A percentile compares a stretch with the other conserved stretches of the same genome.
Evolutionary conservation across 2,113 vertebrate species (phyloP).

Genomic region (Seriola aureovittata): DNA sequence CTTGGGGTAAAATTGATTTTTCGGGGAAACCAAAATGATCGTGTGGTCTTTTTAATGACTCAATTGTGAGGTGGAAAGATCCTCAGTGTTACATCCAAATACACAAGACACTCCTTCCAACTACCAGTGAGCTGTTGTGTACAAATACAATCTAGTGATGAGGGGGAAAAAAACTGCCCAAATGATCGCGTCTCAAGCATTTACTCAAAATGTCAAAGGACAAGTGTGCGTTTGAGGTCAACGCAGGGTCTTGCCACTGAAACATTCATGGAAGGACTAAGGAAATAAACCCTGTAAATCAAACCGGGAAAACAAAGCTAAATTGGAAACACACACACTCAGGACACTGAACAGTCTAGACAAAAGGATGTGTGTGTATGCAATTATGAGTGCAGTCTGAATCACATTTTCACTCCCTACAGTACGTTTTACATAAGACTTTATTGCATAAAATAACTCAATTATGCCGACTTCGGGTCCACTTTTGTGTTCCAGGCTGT

Average conservation of each 20-base stretch:
- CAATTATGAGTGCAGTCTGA: conserved; percentile 62
- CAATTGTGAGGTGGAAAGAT: conserved; percentile 81
- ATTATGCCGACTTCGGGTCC: conserved; percentile 72
- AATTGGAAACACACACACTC: conserved; percentile 66
- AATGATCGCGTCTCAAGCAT: conserved; percentile 53
- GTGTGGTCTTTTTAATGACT: conserved; percentile 80
- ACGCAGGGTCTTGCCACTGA: conserved; percentile 45
- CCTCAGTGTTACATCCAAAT: conserved; percentile 71
- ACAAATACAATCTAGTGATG: conserved; percentile 60
- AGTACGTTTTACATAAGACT: conserved; percentile 70
- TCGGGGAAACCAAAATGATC: conserved; percentile 77
- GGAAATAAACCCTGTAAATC: conserved; percentile 66
- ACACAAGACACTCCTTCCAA: conserved; percentile 63
- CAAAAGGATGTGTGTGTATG: conserved; percentile 67
- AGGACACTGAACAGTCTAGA: conserved; percentile 69
- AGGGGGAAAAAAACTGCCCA: background rate
- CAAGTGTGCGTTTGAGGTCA: conserved; percentile 73
- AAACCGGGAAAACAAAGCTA: conserved; percentile 67
- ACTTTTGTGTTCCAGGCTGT: conserved; percentile 65
- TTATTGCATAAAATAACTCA: conserved; percentile 77
- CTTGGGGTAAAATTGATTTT: conserved; percentile 77
- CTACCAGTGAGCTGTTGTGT: conserved; percentile 62
- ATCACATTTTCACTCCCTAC: conserved; percentile 70
- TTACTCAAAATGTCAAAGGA: conserved; percentile 68
- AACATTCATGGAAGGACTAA: conserved; percentile 44